Evolutionary conservation across 2,797 vertebrate genomes (phyloP).

Genomic region (Numenius phaeopus): DNA sequence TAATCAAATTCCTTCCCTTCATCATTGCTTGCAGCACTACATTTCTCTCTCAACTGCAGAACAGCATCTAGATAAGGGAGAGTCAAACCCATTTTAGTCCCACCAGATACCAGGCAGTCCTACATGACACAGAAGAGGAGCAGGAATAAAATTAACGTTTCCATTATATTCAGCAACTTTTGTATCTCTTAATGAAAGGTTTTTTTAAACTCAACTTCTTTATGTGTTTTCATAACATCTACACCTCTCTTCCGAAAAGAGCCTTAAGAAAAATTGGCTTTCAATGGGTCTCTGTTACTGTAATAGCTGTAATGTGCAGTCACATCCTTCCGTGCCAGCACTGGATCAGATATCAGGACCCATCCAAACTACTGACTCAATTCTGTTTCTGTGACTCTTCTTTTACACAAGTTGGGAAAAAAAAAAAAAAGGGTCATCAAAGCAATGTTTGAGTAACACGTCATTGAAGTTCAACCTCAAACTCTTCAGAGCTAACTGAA

Average conservation of each 20-base stretch:
- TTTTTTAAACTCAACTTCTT: neutral
- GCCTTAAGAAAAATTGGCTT: neutral
- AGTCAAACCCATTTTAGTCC: neutral
- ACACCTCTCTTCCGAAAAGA: neutral
- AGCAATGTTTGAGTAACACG: neutral
- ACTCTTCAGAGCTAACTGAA: neutral
- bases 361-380: neutral
- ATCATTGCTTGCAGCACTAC: neutral
- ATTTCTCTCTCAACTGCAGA: neutral
- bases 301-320: neutral
- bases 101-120: neutral
- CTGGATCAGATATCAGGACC: neutral
- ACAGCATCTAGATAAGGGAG: neutral
- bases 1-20: neutral
- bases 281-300: neutral
- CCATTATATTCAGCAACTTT: neutral
- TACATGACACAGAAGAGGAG: neutral
- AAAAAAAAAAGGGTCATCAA: neutral
- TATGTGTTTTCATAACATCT: neutral
- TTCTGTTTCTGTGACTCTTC: neutral
- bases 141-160: neutral
- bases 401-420: neutral
- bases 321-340: neutral
- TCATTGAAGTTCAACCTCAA: neutral
- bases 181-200: neutral